phyloP scores from a whole-genome alignment of 2,113 vertebrate genomes.

The Pseudorasbora parva region DNA sequence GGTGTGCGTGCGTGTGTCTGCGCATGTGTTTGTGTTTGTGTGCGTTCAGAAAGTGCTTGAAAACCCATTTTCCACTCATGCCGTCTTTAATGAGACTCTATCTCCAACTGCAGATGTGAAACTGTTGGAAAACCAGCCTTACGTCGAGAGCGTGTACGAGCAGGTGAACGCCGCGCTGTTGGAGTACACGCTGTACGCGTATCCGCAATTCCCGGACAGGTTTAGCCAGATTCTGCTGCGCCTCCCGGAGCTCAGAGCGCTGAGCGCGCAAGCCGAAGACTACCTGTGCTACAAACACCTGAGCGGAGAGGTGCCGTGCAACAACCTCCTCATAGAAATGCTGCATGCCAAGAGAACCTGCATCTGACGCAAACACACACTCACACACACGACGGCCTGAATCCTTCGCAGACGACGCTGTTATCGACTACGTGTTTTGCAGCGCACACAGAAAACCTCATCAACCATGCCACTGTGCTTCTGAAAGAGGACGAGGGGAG shows the following conservation, averaged over 20 bases:
- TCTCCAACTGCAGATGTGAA: constrained; percentile 79
- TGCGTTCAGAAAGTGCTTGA: constrained; percentile 31
- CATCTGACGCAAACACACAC: constrained; percentile 50
- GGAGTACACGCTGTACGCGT: constrained; percentile 85
- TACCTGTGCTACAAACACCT: constrained; percentile 91
- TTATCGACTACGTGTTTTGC: neutral
- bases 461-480: constrained; percentile 43
- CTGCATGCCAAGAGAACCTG: constrained; percentile 87
- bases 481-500: neutral
- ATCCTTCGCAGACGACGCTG: constrained; percentile 19
- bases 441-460: constrained; percentile 22
- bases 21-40: constrained; percentile 27
- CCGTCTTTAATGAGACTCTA: constrained; percentile 2
- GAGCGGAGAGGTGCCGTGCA: constrained; percentile 87
- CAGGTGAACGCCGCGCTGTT: constrained; percentile 85
- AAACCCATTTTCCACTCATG: constrained; percentile 39
- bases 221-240: constrained; percentile 86
- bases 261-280: constrained; percentile 87
- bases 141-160: constrained; percentile 86
- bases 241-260: constrained; percentile 83
- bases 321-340: constrained; percentile 95
- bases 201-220: constrained; percentile 81
- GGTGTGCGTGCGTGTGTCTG: neutral
- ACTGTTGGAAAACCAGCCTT: constrained; percentile 84
- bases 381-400: neutral